Conservation (phyloP, 1,140 invertebrate species). For the Drosophila sturtevanti region DNA sequence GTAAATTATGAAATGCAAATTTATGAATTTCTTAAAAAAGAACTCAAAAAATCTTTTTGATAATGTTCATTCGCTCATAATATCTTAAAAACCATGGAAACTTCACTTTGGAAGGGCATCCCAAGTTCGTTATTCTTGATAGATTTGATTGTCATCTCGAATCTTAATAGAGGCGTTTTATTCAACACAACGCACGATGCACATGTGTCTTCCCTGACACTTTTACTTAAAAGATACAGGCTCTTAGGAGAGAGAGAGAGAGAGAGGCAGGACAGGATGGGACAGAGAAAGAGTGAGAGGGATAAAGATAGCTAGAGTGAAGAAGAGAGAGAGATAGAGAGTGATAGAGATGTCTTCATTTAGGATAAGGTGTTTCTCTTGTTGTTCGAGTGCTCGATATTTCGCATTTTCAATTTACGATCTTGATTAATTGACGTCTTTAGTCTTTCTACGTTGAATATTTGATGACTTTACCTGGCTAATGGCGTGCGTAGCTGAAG, state of each 20-base stretch:
- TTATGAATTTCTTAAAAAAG: too few relatives aligned
- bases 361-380: constrained; percentile 16
- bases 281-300: not conserved
- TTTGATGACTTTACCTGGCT: constrained; percentile 48
- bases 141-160: constrained; percentile 34
- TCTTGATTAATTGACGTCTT: constrained; percentile 63
- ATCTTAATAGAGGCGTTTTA: constrained; percentile 77
- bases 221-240: not conserved
- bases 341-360: constrained; percentile 54
- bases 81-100: too few relatives aligned
- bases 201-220: constrained; percentile 57
- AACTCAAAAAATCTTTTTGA: too few relatives aligned
- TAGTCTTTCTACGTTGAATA: constrained; percentile 45
- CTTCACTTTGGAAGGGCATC: constrained; percentile 4
- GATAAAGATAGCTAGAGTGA: not conserved
- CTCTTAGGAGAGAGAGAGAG: not conserved
- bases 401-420: constrained; percentile 51
- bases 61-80: too few relatives aligned
- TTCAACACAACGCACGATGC: constrained; percentile 62
- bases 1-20: too few relatives aligned
- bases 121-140: constrained; percentile 11
- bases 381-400: constrained; percentile 39
- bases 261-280: not conserved
- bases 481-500: constrained; percentile 79
- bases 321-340: not conserved